Evolutionary conservation across 2,888 invertebrate species (phyloP), one percentile per base, ranked within the genome.

Genomic region (Anorthoa munda): DNA sequence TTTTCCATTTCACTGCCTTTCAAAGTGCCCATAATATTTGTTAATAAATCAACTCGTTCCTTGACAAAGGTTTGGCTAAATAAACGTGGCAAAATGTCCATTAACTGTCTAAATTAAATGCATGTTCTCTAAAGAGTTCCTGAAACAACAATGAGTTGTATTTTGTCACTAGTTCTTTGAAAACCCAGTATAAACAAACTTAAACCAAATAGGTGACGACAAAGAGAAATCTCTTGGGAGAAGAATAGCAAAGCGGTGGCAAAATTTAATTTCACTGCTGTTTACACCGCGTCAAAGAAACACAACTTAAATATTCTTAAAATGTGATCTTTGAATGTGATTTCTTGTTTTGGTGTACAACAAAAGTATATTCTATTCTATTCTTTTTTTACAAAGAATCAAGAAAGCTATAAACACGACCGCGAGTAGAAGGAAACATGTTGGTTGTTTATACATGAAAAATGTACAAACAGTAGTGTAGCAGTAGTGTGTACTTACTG

Each of bases 261-360:
- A 66, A 66, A 90, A 91, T 91, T 91, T 88, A 90, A 91, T 91
- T 91, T 91, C 83, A 82, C 87, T 83, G 81, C 81, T 88, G 86
- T 87, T 87, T 87, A 82, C 85, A 75, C 76, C 64, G 64, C 79
- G 78, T 86, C 85, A 88, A 86, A 88, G 85, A 85, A 88, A 87
- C 80, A 83, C 81, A 85, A 85, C 84, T 85, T 85, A 82, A 87
- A 81, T 82, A 82, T 86, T 84, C 81, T 83, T 79, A 79, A 85
- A 86, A 81, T 77, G 72, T 82, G 75, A 84, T 81, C 67, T 81
- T 31, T 31, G 31, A 31, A 39, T 39, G 9, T 39, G 9, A 39
- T 9, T 39, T 39, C 39, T 39, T 39, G 0, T 26, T 39, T 39
- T 39, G 7, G 39, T 39, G 39, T 39, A 39, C 7, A 39, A 7